phyloP scores from a whole-genome alignment of 2,888 invertebrate genomes.

The Conistra vaccinii region DNA sequence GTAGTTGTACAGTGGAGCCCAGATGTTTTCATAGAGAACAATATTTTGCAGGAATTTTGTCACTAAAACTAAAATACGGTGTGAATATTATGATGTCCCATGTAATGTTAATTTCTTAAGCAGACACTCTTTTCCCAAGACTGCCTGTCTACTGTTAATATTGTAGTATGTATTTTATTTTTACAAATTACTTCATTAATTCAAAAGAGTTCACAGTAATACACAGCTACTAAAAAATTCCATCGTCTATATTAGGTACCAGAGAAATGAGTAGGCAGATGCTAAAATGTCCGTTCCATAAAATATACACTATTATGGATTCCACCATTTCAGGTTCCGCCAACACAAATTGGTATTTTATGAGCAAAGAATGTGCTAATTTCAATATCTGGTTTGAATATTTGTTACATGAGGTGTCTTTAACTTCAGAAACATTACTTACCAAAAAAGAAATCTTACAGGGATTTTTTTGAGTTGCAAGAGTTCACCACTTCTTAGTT shows the following conservation, averaged over 20 bases:
- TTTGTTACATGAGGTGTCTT: background rate
- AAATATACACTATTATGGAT: slow-evolving; percentile 23
- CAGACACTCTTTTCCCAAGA: background rate
- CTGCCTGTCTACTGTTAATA: background rate
- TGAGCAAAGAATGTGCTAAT: slow-evolving; percentile 24
- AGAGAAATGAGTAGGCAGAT: slow-evolving; percentile 28
- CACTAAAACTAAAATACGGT: background rate
- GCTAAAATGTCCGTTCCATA: slow-evolving; percentile 1
- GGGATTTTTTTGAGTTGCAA: background rate
- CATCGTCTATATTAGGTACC: background rate
- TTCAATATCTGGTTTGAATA: slow-evolving; percentile 22
- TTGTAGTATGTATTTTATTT: background rate
- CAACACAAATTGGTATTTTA: slow-evolving; percentile 26
- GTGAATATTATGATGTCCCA: background rate
- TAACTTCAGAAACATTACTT: background rate
- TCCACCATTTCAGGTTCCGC: slow-evolving; percentile 19
- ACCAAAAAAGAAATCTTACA: background rate
- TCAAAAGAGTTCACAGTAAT: background rate
- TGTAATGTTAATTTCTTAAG: background rate
- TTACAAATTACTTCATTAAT: background rate
- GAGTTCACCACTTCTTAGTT: background rate
- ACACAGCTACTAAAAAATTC: background rate
- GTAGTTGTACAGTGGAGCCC: too few species aligned
- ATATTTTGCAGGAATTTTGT: background rate
- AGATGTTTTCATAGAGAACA: background rate